phyloP scores from a whole-genome alignment of 2,888 invertebrate genomes.

The Rhingia rostrata region DNA sequence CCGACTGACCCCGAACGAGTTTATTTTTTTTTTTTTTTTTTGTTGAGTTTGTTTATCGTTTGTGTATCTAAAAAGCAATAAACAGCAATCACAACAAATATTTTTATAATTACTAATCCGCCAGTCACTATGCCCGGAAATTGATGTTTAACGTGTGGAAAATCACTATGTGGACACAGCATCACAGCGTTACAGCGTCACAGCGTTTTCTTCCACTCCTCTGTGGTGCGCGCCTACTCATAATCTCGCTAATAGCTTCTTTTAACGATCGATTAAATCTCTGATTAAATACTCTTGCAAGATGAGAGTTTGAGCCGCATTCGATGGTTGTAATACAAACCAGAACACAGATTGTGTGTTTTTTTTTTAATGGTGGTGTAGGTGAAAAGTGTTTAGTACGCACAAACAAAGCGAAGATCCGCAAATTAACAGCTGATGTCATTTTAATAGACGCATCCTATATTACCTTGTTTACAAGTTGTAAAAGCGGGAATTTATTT shows the following conservation, averaged over 20 bases:
- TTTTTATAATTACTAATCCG: slow-evolving; percentile 52
- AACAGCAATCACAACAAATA: slow-evolving; percentile 54
- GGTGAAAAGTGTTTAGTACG: slow-evolving; percentile 15
- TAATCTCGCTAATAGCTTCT: slow-evolving; percentile 47
- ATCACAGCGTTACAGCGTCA: slow-evolving; percentile 1
- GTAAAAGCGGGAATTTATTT: too few species aligned
- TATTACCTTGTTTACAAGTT: neutral
- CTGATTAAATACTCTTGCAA: slow-evolving; percentile 38
- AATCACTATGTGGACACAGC: slow-evolving; percentile 7
- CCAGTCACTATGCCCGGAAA: slow-evolving; percentile 52
- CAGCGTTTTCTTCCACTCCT: neutral
- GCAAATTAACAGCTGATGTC: slow-evolving; percentile 6
- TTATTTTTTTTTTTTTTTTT: slow-evolving; percentile 6
- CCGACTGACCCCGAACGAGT: slow-evolving; percentile 47
- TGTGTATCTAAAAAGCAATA: slow-evolving; percentile 34
- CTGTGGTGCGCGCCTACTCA: slow-evolving; percentile 31
- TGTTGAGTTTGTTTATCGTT: slow-evolving; percentile 17
- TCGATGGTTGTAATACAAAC: slow-evolving; percentile 32
- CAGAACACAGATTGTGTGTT: slow-evolving; percentile 7
- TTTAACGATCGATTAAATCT: slow-evolving; percentile 66
- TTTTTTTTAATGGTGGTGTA: slow-evolving; percentile 20
- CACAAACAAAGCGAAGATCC: slow-evolving; percentile 5
- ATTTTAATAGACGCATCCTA: slow-evolving; percentile 5
- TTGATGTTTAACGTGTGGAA: slow-evolving; percentile 36
- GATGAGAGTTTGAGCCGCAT: slow-evolving; percentile 48